A percentile compares a stretch with the other conserved stretches of the same genome.
Evolutionary conservation across 2,888 invertebrate species (phyloP).

Genomic region (Tipula helvola): DNA sequence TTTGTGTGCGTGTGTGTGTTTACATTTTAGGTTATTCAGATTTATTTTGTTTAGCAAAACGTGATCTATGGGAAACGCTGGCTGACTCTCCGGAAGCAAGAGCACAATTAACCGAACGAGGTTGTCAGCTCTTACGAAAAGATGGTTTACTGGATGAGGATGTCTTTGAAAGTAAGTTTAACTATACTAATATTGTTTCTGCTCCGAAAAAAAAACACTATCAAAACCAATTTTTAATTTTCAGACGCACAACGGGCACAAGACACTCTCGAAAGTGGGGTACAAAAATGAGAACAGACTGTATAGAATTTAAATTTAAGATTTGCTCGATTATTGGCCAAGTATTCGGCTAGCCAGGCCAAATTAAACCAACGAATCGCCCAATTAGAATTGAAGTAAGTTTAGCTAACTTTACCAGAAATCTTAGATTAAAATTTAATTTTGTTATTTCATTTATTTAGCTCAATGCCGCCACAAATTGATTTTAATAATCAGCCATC

Average conservation of each 20-base stretch:
- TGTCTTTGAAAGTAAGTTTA: slow-evolving; percentile 42
- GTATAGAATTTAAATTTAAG: slow-evolving; percentile 69
- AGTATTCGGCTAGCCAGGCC: slow-evolving; percentile 71
- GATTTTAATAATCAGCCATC: background rate
- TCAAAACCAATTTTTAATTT: background rate
- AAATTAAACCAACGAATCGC: slow-evolving; percentile 72
- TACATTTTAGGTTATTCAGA: slow-evolving; percentile 65
- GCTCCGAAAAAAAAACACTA: background rate
- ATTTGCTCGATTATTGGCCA: slow-evolving; percentile 66
- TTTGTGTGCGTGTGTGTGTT: background rate
- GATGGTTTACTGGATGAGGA: slow-evolving; percentile 81
- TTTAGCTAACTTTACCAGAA: slow-evolving; percentile 14
- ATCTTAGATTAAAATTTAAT: background rate
- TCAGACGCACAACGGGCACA: slow-evolving; percentile 39
- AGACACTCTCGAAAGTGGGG: slow-evolving; percentile 63
- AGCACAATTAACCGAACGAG: slow-evolving; percentile 68
- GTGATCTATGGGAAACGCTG: slow-evolving; percentile 83
- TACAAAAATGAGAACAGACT: slow-evolving; percentile 58
- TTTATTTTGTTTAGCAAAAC: slow-evolving; percentile 86
- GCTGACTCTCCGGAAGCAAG: slow-evolving; percentile 80
- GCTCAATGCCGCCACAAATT: slow-evolving; percentile 19
- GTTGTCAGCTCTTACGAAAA: slow-evolving; percentile 76
- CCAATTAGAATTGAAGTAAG: slow-evolving; percentile 52
- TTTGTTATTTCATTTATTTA: slow-evolving; percentile 23
- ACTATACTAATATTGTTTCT: background rate